Evolutionary conservation across 2,113 vertebrate species (phyloP).

Genomic region (Oreochromis spilurus): DNA sequence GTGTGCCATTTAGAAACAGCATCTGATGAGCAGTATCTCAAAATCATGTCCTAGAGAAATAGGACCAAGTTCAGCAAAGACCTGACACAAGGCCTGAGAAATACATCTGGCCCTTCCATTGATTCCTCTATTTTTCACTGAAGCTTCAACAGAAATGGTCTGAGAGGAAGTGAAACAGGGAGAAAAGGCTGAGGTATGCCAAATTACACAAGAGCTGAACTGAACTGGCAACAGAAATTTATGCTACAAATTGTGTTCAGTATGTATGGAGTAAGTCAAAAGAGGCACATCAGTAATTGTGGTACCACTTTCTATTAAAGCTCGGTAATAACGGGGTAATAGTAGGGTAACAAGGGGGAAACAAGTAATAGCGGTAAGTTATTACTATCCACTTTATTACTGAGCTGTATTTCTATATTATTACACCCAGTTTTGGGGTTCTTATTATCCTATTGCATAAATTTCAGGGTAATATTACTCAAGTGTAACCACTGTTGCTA

Average conservation of each 20-base stretch:
- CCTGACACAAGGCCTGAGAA: not conserved
- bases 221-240: not conserved
- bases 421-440: not conserved
- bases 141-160: not conserved
- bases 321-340: not conserved
- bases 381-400: not conserved
- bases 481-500: not conserved
- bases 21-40: not conserved
- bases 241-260: not conserved
- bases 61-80: not conserved
- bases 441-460: not conserved
- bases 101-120: not conserved
- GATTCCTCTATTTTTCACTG: not conserved
- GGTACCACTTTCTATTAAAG: not conserved
- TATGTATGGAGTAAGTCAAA: not conserved
- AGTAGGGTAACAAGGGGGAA: not conserved
- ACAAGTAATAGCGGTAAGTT: not conserved
- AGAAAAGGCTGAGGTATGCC: not conserved
- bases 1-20: not conserved
- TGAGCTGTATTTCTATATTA: not conserved
- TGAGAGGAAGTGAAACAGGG: not conserved
- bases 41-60: not conserved
- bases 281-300: accelerated
- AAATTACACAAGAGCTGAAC: not conserved
- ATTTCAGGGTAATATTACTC: not conserved